Percentiles rank a stretch among this genome's conserved stretches.
Evolutionary conservation across 1,140 invertebrate species (phyloP).

Genomic region (Procambarus clarkii): DNA sequence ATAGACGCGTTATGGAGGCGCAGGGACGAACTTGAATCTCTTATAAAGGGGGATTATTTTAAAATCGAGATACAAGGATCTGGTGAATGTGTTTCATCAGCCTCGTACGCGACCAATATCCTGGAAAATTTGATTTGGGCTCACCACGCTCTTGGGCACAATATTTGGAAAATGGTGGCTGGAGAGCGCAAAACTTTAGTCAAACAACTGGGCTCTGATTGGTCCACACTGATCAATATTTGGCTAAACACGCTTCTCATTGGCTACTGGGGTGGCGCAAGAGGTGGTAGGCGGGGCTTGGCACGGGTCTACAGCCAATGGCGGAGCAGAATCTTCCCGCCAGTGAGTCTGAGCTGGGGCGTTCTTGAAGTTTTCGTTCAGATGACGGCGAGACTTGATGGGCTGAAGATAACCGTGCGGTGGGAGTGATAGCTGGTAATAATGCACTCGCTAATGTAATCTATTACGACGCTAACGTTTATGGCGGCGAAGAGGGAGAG

Average conservation of each 20-base stretch:
- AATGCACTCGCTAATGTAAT: slow-evolving; percentile 3
- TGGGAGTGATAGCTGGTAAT: neutral
- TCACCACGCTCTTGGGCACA: slow-evolving; percentile 66
- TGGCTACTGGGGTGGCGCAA: slow-evolving; percentile 29
- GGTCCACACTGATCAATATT: slow-evolving; percentile 71
- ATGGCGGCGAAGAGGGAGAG: neutral
- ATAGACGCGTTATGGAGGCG: neutral
- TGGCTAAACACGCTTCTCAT: slow-evolving; percentile 65
- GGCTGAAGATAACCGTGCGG: neutral
- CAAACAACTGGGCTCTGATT: slow-evolving; percentile 71
- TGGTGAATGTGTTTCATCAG: slow-evolving; percentile 5
- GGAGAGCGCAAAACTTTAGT: slow-evolving; percentile 71
- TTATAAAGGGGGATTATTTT: neutral
- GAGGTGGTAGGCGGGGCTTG: slow-evolving; percentile 48
- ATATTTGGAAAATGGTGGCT: slow-evolving; percentile 71
- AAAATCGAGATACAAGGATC: neutral
- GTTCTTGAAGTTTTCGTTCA: slow-evolving; percentile 64
- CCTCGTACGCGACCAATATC: slow-evolving; percentile 65
- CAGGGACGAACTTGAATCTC: neutral
- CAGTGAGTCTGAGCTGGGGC: neutral
- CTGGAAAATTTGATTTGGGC: slow-evolving; percentile 69
- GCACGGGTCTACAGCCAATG: slow-evolving; percentile 23
- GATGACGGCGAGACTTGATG: neutral
- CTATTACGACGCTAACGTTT: neutral
- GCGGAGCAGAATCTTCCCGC: slow-evolving; percentile 1